These are phyloP conservation scores for Nanorana parkeri DNA, from an alignment of 2,113 vertebrate species.

Conservation along the genomic window DNA sequence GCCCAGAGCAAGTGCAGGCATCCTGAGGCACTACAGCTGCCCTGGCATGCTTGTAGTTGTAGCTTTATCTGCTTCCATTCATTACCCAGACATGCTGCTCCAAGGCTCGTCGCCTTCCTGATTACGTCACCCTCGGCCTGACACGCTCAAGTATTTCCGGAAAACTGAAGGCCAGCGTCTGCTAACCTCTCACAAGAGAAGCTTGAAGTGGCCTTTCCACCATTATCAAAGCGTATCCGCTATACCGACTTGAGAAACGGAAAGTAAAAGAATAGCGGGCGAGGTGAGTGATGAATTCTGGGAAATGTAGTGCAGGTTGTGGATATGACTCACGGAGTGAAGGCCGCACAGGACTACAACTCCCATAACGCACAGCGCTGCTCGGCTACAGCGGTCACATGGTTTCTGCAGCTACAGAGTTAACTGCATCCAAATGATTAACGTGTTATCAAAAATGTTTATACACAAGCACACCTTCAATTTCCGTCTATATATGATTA, in stretches of 20 bases:
- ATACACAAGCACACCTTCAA: no score
- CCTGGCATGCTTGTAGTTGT: not conserved
- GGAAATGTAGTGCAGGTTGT: not conserved
- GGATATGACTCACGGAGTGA: accelerated
- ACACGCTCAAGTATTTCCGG: not conserved
- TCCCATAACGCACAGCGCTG: not conserved
- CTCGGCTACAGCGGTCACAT: no score
- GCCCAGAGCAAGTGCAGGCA: no score
- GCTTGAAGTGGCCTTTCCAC: no score
- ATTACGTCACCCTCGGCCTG: not conserved
- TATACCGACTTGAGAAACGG: no score
- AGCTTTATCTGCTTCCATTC: no score
- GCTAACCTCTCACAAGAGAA: no score
- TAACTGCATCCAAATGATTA: no score
- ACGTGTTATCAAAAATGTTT: no score
- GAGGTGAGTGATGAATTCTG: not conserved
- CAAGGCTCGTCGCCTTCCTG: not conserved
- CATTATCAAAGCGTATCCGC: no score
- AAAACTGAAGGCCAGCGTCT: not conserved
- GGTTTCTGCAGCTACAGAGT: no score
- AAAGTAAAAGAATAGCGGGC: not conserved
- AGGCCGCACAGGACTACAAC: not conserved
- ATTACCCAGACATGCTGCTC: slow-evolving; percentile 11
- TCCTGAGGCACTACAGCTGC: not conserved
- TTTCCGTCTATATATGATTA: no score